Base-by-base conservation (phyloP, 1,140 invertebrate genomes). In the Hycleus phaleratus region DNA sequence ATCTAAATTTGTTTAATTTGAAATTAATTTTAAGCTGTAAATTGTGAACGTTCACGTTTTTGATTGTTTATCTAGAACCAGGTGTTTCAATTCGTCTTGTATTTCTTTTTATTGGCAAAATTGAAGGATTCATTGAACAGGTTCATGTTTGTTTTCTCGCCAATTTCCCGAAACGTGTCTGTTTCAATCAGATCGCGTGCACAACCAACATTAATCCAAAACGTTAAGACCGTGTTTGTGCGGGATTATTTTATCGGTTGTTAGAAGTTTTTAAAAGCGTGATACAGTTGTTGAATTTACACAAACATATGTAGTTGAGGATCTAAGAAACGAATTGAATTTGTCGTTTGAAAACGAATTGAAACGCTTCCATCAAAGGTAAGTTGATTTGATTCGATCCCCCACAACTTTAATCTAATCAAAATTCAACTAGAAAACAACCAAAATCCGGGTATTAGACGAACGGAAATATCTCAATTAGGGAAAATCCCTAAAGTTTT, bases 171-270 rank as follows among this genome's bases (percentile, higher is more conserved):
- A 32, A 32, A 25, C 26, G 12, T 25, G 45, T n/a, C 52, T 18
- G 43, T 55, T 55, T 46, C 24, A 46, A 56, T 42, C 45, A 10
- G 46, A 45, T 56, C 53, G 53, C 53, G 45, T 56, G 53, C 45
- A 24, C 12, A 11, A 42, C 38, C 8, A 38, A 39, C 53, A 48
- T 56, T 48, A 48, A 55, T 55, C 52, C 43, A 10, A 43, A 25
- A 38, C 32, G 52, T 7, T 32, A 32, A 32, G 7, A 3, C 32
- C 32, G 32, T 32, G 32, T 32, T 32, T 32, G 32, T 32, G 43
- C 38, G 18, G 8, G 38, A 38, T 38, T 50, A 9, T 26, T 55
- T 55, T 55, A 55, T 46, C 39, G 38, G 18, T 39, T 46, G 25
- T 55, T 39, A 46, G 40, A 38, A 26, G 18, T 55, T 44, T 26